phyloP scores from a whole-genome alignment of 2,113 vertebrate genomes.

The Speoplatyrhinus poulsoni region DNA sequence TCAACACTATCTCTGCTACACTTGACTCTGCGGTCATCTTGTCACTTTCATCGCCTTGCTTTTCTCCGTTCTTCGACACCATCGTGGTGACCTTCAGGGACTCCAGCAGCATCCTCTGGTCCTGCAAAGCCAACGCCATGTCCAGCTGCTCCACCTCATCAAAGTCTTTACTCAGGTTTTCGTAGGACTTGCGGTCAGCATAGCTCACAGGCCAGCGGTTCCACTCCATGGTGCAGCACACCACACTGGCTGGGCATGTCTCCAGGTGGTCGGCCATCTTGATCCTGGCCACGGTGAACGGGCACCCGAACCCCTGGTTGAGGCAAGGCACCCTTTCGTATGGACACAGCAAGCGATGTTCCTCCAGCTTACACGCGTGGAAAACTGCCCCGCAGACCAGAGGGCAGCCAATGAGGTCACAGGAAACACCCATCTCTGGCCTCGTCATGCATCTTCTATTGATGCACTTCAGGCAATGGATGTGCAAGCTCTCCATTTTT shows the following conservation, averaged over 20 bases:
- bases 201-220: constrained; percentile 99
- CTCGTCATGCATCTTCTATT: constrained; percentile 93
- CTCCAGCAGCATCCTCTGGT: constrained; percentile 96
- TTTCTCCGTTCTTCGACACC: constrained; percentile 84
- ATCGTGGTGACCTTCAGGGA: constrained; percentile 94
- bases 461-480: constrained; percentile 93
- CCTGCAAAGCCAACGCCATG: constrained; percentile 97
- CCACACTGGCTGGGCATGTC: constrained; percentile 93
- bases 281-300: constrained; percentile 86
- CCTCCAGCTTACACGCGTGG: constrained; percentile 90
- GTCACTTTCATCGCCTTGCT: constrained; percentile 75
- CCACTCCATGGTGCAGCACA: constrained; percentile 99
- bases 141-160: constrained; percentile 96
- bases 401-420: constrained; percentile 91
- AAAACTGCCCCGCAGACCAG: constrained; percentile 96
- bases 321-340: constrained; percentile 94
- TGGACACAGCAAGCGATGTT: constrained; percentile 91
- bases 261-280: constrained; percentile 94
- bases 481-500: constrained; percentile 88
- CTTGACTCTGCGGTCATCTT: constrained; percentile 75
- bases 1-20: constrained; percentile 68
- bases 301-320: constrained; percentile 93
- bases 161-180: constrained; percentile 94
- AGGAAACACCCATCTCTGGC: constrained; percentile 86
- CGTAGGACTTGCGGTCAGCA: constrained; percentile 92